Evolutionary conservation across 2,113 vertebrate species (phyloP), one percentile per base, ranked within the genome.

Genomic region (Nyctibius bracteatus): DNA sequence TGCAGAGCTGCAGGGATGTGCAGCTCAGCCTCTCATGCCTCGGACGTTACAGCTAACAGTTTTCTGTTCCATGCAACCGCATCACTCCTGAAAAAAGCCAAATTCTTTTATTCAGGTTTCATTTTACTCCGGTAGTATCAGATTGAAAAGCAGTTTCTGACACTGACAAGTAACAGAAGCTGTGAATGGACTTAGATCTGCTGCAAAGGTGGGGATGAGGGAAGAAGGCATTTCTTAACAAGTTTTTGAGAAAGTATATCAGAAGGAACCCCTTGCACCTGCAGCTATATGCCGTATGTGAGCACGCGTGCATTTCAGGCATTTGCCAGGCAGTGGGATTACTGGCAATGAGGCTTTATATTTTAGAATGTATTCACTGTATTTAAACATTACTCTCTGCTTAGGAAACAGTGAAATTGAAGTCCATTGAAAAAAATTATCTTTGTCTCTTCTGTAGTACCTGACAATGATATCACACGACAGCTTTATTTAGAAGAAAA

Each of bases 21-120:
- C 62, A 75, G 23, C 17, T 75, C 12, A 21, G 27, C 6, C 0
- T 61, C 52, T 81, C 7, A 0, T 61, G 41, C 58, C 30, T 79
- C 0, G 0, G 15, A 58, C 5, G 0, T 72, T 31, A 21, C 12
- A 51, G 57, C 24, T 33, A 23, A 44, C 5, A 31, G 41, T 28
- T 72, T 93, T 61, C 49, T 88, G 41, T 71, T 23, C 27, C 4
- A 1, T 72, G 52, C 22, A 90, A 63, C 30, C 10, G 14, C 20
- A 20, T 44, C 2, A 2, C 44, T 81, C n/a, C 59, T 54, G 46
- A 47, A 68, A 62, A 88, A 73, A 77, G 7, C 5, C 22, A 43
- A 41, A 37, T 68, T 61, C 5, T 72, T 71, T 59, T 47, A 46
- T 28, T 93, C 4, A 5, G 14, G 14, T 82, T 94, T 77, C 4